Conservation (phyloP, 2,113 vertebrate species). For the Oncorhynchus clarkii region DNA sequence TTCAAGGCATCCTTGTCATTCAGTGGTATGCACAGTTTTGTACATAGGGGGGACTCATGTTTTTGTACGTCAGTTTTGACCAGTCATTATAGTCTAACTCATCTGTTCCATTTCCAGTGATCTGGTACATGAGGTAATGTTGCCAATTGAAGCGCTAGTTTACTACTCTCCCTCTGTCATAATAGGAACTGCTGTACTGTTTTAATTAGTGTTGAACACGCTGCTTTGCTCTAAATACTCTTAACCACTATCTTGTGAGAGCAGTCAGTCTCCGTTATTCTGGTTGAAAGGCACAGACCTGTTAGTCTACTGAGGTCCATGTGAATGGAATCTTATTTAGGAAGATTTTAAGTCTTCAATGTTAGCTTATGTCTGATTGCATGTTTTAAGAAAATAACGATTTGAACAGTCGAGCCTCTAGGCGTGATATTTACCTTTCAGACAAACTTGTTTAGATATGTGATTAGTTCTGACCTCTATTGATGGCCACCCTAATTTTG, state of each 20-base stretch:
- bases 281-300: constrained; percentile 25
- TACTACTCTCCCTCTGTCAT: neutral
- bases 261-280: constrained; percentile 32
- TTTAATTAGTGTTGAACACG: constrained; percentile 45
- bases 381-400: too few relatives aligned
- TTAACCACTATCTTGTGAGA: constrained; percentile 18
- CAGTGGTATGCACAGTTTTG: too few relatives aligned
- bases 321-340: neutral
- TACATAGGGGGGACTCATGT: too few relatives aligned
- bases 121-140: constrained; percentile 31
- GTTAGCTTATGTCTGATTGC: too few relatives aligned
- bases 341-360: neutral
- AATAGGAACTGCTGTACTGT: constrained; percentile 25
- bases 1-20: too few relatives aligned
- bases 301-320: constrained; percentile 27
- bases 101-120: constrained; percentile 1
- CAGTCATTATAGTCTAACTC: neutral
- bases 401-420: too few relatives aligned
- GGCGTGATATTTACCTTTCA: too few relatives aligned
- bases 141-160: neutral
- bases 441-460: too few relatives aligned
- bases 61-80: too few relatives aligned
- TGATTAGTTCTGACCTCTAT: too few relatives aligned
- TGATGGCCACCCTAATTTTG: too few relatives aligned
- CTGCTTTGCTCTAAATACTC: constrained; percentile 55